These are phyloP conservation scores for Bradysia coprophila DNA, from an alignment of 1,140 invertebrate genomes.

Conservation along the genomic window DNA sequence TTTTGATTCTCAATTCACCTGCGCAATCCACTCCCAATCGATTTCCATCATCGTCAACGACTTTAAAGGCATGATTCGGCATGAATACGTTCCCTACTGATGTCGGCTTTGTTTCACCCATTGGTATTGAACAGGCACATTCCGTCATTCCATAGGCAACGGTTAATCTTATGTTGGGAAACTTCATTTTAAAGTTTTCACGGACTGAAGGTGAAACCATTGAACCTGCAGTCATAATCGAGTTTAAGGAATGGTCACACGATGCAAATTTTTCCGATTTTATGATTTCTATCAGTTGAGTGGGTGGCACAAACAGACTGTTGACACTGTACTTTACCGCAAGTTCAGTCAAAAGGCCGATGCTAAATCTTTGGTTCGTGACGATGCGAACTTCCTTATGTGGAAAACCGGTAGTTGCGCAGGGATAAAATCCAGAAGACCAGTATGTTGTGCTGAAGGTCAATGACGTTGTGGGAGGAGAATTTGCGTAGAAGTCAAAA, in stretches of 20 bases:
- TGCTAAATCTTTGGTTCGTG: no score
- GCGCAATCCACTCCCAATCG: constrained; percentile 12
- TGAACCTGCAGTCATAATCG: not conserved
- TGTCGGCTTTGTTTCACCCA: constrained; percentile 2
- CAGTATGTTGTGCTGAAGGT: not conserved
- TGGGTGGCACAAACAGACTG: no score
- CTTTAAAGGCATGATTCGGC: constrained; percentile 9
- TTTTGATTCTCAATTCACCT: constrained; percentile 22
- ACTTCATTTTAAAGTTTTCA: not conserved
- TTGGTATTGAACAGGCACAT: constrained; percentile 7
- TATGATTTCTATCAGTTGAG: no score
- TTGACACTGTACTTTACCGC: no score
- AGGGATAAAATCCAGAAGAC: not conserved
- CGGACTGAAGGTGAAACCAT: not conserved
- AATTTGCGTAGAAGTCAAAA: not conserved
- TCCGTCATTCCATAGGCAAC: constrained; percentile 19
- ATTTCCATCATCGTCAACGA: constrained; percentile 22
- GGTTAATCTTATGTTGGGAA: constrained; percentile 14
- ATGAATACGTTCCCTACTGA: not conserved
- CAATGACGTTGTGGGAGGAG: not conserved
- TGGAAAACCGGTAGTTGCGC: no score
- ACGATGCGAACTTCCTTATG: no score
- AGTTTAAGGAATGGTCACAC: not conserved
- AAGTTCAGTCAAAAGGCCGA: no score
- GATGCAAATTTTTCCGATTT: no score